Evolutionary conservation across 2,797 vertebrate genomes (phyloP).

Genomic region (Periparus ater): DNA sequence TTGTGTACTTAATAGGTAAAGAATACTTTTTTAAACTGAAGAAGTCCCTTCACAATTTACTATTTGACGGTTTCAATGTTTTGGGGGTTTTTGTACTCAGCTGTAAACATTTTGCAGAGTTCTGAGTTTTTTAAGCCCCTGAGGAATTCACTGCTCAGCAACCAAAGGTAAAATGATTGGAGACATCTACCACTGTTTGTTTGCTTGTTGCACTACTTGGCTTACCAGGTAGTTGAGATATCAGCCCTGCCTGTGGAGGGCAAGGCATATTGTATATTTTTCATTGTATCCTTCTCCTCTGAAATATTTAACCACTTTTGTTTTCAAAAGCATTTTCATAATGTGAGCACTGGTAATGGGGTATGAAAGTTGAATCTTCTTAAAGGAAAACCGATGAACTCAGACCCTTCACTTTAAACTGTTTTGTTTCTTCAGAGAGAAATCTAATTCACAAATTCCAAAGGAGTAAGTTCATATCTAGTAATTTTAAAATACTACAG

Average conservation of each 20-base stretch:
- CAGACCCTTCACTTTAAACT: not conserved
- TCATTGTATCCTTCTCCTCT: not conserved
- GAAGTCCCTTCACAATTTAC: not conserved
- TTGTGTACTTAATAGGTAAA: not conserved
- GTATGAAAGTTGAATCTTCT: not conserved
- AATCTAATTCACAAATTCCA: not conserved
- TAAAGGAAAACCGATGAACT: not conserved
- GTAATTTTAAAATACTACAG: not conserved
- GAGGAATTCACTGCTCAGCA: not conserved
- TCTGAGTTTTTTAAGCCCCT: not conserved
- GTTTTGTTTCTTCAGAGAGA: not conserved
- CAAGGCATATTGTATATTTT: not conserved
- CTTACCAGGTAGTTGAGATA: not conserved
- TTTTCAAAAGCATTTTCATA: not conserved
- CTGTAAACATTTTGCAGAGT: not conserved
- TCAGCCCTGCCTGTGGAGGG: not conserved
- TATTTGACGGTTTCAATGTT: not conserved
- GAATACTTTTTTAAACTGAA: not conserved
- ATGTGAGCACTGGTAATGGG: not conserved
- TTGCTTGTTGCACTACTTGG: not conserved
- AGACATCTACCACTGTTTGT: not conserved
- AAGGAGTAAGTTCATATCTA: not conserved
- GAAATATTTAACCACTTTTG: not conserved
- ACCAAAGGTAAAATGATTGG: not conserved
- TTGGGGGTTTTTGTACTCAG: not conserved